Evolutionary conservation across 2,888 invertebrate species (phyloP).

Genomic region (Tenthredo mesomela): DNA sequence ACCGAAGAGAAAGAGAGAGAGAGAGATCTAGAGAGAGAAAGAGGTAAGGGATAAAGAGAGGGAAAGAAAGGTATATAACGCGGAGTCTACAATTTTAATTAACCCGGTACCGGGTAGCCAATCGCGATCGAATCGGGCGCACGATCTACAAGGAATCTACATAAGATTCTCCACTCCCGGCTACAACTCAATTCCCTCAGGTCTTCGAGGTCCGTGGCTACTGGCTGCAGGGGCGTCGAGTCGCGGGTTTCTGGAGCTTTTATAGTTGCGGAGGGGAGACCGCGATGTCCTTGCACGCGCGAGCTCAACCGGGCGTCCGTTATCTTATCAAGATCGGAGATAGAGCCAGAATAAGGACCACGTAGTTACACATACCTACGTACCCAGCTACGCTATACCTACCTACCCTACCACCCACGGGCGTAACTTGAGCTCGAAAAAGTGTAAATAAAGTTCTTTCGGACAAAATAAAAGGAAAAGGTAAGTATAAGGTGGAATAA

Average conservation of each 20-base stretch:
- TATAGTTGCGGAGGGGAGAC: not conserved
- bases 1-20: constrained; percentile 24
- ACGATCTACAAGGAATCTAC: constrained; percentile 79
- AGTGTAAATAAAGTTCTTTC: constrained; percentile 33
- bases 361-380: constrained; percentile 34
- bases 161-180: constrained; percentile 78
- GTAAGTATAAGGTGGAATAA: not conserved
- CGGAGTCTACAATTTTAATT: constrained; percentile 76
- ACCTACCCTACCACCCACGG: constrained; percentile 12
- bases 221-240: constrained; percentile 50
- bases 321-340: constrained; percentile 8
- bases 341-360: not conserved
- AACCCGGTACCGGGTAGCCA: constrained; percentile 77
- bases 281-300: constrained; percentile 1
- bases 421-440: constrained; percentile 10
- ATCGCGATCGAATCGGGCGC: constrained; percentile 79
- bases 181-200: constrained; percentile 77
- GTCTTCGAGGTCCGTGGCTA: constrained; percentile 57
- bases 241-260: constrained; percentile 9
- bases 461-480: not conserved
- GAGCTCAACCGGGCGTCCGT: constrained; percentile 9
- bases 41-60: constrained; percentile 56
- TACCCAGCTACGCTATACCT: not conserved
- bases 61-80: constrained; percentile 58
- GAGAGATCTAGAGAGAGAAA: constrained; percentile 55